Base-by-base conservation (phyloP, 2,113 vertebrate species). In the Ochotona curzoniae region DNA sequence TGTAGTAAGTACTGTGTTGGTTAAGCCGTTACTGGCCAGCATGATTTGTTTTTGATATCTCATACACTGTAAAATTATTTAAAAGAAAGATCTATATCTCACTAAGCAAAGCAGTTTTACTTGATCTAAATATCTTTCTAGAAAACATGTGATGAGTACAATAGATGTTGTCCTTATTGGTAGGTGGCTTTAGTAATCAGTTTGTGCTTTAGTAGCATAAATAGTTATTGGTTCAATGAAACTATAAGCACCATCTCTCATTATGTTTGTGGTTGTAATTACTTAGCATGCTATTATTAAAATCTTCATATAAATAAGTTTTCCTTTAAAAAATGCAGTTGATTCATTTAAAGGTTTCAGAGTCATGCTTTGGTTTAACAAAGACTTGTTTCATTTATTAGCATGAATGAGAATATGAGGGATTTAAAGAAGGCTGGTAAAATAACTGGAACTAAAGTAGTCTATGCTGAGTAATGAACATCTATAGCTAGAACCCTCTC, bases 351-450 rank as follows among this genome's bases (percentile, higher is more conserved):
- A 94, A 81, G n/a, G 1, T 81, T 81, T 44, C 13, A 32, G 60
- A 88, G 7, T 7, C 28, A 23, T 5, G 0, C 49, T 81, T 30
- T 85, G 44, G 23, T 18, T 87, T 88, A 73, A 87, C 74, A 95
- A 70, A 92, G 79, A 79, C 86, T 93, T 90, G 69, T 28, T 85
- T 83, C 54, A 64, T 87, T 94, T 78, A 94, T 94, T 85, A 90
- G 35, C 67, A 87, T 93, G 79, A 94, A 92, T 92, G 90, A 90
- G 8, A 92, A 86, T 89, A 93, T 83, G 85, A 94, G 93, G 93
- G 78, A 85, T 90, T 95, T 96, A 92, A 96, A 78, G 88, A 83
- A 90, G 96, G 32, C 60, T 92, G 82, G 90, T 78, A 92, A 92
- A 90, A 88, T 18, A 90, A 66, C 94, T 88, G 96, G 60, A 96